Evolutionary conservation across 2,888 invertebrate genomes (phyloP), one percentile per base, ranked within the genome.

Genomic region (Gasteruption jaculator): DNA sequence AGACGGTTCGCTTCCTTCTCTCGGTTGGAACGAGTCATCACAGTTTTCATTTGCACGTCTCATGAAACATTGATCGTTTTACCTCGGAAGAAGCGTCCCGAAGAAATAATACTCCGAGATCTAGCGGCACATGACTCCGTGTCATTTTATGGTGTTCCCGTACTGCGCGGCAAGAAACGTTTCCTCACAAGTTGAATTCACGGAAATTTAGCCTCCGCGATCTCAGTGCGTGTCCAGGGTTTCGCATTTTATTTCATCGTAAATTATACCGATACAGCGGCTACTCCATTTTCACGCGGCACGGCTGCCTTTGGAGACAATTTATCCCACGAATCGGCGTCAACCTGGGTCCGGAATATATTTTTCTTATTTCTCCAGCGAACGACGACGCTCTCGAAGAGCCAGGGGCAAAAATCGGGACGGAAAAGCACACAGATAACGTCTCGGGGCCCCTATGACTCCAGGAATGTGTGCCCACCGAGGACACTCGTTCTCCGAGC

Each of bases 51-150:
- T 48, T 38, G 46, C 43, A 36, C 42, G 51, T 41, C 59, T 60
- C 60, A 60, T 60, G 60, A 60, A 60, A 60, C 54, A 60, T 61
- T 61, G 56, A 60, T 60, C 53, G 52, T 38, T 50, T 48, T 50
- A 43, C 40, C 47, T 12, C 43, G 41, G 51, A 57, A 55, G 53
- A 51, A 57, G 47, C 18, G n/a, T 15, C 10, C 39, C 8, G 31
- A 39, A 20, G 39, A 39, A 32, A 20, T 39, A n/a, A n/a, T n/a
- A n/a, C n/a, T n/a, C n/a, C n/a, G n/a, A n/a, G n/a, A n/a, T 21
- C 29, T 18, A n/a, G 16, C 19, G 26, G 21, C 4, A 15, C 15
- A 25, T 45, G 25, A 15, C 30, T 26, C 16, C 34, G 31, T 27
- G 19, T 22, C 20, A 21, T 21, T 44, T 16, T 34, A 24, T 37